Conservation (phyloP, 2,797 vertebrate species). For the Scarus forsteni region DNA sequence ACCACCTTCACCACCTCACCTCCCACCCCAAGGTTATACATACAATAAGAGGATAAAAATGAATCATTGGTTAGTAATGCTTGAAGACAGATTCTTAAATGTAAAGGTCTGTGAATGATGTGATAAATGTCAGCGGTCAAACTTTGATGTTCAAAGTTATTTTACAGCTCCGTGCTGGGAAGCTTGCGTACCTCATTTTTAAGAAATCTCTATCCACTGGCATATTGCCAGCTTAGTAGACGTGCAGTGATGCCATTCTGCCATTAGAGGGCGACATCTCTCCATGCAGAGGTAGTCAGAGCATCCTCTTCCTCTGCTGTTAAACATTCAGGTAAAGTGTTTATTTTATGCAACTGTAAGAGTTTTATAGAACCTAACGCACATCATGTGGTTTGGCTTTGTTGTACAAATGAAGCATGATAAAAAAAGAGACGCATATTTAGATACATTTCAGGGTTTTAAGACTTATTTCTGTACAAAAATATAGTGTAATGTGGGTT, state of each 20-base stretch:
- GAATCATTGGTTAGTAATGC: slow-evolving; percentile 58
- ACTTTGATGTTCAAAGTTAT: slow-evolving; percentile 16
- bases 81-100: slow-evolving; percentile 39
- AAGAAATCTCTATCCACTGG: slow-evolving; percentile 35
- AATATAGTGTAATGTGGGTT: neutral
- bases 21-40: slow-evolving; percentile 83
- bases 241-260: slow-evolving; percentile 56
- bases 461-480: slow-evolving; percentile 1
- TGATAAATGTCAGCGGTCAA: slow-evolving; percentile 14
- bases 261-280: slow-evolving; percentile 61
- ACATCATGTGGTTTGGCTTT: slow-evolving; percentile 22
- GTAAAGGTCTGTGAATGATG: slow-evolving; percentile 13
- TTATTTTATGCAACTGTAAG: slow-evolving; percentile 30
- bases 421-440: slow-evolving; percentile 28
- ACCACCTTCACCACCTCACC: slow-evolving; percentile 82
- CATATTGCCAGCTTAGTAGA: slow-evolving; percentile 41
- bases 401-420: slow-evolving; percentile 15
- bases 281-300: slow-evolving; percentile 44
- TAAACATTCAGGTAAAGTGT: slow-evolving; percentile 23
- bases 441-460: slow-evolving; percentile 21
- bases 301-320: slow-evolving; percentile 28
- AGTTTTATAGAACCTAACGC: slow-evolving; percentile 27
- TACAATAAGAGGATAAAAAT: slow-evolving; percentile 73
- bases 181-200: slow-evolving; percentile 44
- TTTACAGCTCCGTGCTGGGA: slow-evolving; percentile 30